Conservation (phyloP, 2,113 vertebrate species). For the Dromiciops gliroides region DNA sequence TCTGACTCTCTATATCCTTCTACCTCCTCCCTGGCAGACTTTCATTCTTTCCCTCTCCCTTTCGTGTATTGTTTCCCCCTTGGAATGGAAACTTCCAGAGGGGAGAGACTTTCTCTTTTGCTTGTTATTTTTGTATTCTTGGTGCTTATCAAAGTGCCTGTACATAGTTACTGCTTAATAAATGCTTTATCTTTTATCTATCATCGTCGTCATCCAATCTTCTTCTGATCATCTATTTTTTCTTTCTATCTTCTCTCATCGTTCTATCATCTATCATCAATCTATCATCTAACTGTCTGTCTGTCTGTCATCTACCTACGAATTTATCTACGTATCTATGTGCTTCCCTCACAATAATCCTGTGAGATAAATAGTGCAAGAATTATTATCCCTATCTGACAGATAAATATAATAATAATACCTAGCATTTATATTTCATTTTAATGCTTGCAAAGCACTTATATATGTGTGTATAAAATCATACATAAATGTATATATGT, state of each 20-base stretch:
- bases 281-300: no score
- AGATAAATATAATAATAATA: not conserved
- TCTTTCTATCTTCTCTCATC: no score
- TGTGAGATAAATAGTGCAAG: not conserved
- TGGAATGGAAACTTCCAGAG: not conserved
- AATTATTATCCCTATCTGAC: not conserved
- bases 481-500: no score
- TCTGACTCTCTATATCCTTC: no score
- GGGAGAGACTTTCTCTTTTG: not conserved
- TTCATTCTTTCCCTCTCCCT: no score
- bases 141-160: not conserved
- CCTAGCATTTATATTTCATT: not conserved
- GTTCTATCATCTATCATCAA: no score
- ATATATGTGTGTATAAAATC: not conserved
- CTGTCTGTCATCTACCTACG: not conserved
- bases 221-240: no score
- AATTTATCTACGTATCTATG: no score
- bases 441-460: not conserved
- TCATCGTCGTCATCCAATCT: no score
- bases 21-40: no score
- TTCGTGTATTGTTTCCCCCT: no score
- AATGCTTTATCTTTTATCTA: not conserved
- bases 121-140: not conserved
- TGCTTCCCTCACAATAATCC: not conserved
- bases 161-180: not conserved